Base-by-base conservation (phyloP, 2,113 vertebrate genomes). In the Sander lucioperca region DNA sequence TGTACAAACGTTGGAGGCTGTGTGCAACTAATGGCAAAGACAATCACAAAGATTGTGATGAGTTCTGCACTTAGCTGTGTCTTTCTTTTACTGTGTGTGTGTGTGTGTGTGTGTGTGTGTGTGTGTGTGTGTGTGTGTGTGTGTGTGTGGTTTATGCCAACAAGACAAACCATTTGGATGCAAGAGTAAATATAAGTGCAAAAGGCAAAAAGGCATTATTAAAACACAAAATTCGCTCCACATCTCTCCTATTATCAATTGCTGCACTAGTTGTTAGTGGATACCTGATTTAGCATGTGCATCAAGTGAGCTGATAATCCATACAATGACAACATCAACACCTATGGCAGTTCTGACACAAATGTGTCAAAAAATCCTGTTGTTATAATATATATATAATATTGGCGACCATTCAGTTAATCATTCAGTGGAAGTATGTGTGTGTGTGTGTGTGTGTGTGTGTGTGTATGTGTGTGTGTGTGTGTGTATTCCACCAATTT, bases 21-120 rank as follows among this genome's bases (percentile, higher is more conserved):
- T 19, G 48, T 59, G 71, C 85, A 82, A 80, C 79, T 56, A 2
- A 86, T 79, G 79, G 66, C 23, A 77, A 82, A 66, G 50, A 51
- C 36, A 50, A 77, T 72, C 57, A 43, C 6, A 70, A 25, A 79
- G 62, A 70, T n/a, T 36, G 53, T 62, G 36, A 77, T 27, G 69
- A 69, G 23, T 23, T 73, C 68, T 56, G 62, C 19, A 57, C 54
- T 75, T 68, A 81, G 61, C 56, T 79, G 74, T 27, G 71, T 61
- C 54, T 75, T 74, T 77, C 54, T 72, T 59, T 50, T 57, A n/a
- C 47, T 33, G 74, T 18, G 68, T 18, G 30, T 48, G 27, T 59
- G 25, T 58, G n/a, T 36, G 5, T 74, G 53, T 50, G 9, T 76
- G 27, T 51, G 19, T 50, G 18, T 59, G 51, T 53, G 51, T 53